These are phyloP conservation scores for Peromyscus polionotus DNA, from an alignment of 2,113 vertebrate species.

Conservation along the genomic window DNA sequence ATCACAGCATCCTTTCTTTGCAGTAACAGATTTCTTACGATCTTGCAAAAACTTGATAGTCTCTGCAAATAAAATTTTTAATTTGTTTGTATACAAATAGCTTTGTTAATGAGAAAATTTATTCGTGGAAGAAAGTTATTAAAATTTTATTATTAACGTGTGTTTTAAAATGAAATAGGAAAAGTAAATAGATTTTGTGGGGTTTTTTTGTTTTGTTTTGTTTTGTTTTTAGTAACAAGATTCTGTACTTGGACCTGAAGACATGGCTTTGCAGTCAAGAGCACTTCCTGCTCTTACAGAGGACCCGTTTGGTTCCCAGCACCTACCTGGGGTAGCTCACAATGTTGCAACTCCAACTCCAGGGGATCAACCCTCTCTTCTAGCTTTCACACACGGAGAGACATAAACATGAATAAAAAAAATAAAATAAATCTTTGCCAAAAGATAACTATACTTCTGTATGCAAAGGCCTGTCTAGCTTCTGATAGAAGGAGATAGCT, in stretches of 20 bases:
- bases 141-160: not conserved
- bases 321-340: too few species aligned
- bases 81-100: not conserved
- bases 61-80: not conserved
- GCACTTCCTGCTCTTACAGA: not conserved
- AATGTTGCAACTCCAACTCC: not conserved
- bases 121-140: not conserved
- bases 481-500: not conserved
- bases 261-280: not conserved
- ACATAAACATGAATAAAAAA: not conserved
- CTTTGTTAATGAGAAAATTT: not conserved
- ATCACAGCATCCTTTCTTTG: not conserved
- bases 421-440: not conserved
- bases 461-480: not conserved
- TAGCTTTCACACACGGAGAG: not conserved
- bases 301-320: not conserved
- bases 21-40: not conserved
- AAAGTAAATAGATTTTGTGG: not conserved
- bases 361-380: not conserved
- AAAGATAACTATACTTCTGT: not conserved
- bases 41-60: not conserved
- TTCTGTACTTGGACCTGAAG: not conserved
- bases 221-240: not conserved
- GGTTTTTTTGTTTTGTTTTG: not conserved
- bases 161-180: conserved; percentile 37